Evolutionary conservation across 2,888 invertebrate species (phyloP).

Genomic region (Parnassius smintheus): DNA sequence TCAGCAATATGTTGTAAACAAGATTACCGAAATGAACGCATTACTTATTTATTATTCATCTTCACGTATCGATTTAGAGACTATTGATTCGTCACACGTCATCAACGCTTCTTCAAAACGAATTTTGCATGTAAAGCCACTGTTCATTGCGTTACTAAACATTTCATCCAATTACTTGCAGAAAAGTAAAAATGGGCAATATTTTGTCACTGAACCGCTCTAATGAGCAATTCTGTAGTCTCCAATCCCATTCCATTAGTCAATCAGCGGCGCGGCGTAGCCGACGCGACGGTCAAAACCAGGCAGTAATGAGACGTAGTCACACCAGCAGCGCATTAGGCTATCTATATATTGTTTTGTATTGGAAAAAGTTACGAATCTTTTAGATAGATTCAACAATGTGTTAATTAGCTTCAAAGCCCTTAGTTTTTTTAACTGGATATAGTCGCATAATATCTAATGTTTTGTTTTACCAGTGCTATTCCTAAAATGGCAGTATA

Average conservation of each 20-base stretch:
- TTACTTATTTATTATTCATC: too few relatives aligned
- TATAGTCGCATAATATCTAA: not conserved
- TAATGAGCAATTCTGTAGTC: constrained; percentile 19
- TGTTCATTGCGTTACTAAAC: not conserved
- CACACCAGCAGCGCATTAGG: constrained; percentile 56
- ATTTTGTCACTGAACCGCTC: constrained; percentile 19
- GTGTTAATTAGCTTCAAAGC: too few relatives aligned
- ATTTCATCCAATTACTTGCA: constrained; percentile 10
- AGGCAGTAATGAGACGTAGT: constrained; percentile 47
- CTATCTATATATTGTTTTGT: constrained; percentile 36
- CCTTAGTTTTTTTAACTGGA: too few relatives aligned
- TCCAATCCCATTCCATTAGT: constrained; percentile 25
- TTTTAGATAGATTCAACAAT: constrained; percentile 7
- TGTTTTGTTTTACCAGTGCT: not conserved
- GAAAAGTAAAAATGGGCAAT: constrained; percentile 15
- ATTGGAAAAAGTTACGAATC: constrained; percentile 43
- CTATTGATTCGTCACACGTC: too few relatives aligned
- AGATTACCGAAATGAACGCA: too few relatives aligned
- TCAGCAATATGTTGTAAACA: too few relatives aligned
- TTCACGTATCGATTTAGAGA: too few relatives aligned
- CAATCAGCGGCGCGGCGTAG: constrained; percentile 22
- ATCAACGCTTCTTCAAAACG: too few relatives aligned
- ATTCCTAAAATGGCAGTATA: too few relatives aligned
- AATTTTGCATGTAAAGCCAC: too few relatives aligned
- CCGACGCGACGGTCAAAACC: constrained; percentile 30